These are phyloP conservation scores for Hippocampus kuda DNA, from an alignment of 2,797 vertebrate species.

Conservation along the genomic window DNA sequence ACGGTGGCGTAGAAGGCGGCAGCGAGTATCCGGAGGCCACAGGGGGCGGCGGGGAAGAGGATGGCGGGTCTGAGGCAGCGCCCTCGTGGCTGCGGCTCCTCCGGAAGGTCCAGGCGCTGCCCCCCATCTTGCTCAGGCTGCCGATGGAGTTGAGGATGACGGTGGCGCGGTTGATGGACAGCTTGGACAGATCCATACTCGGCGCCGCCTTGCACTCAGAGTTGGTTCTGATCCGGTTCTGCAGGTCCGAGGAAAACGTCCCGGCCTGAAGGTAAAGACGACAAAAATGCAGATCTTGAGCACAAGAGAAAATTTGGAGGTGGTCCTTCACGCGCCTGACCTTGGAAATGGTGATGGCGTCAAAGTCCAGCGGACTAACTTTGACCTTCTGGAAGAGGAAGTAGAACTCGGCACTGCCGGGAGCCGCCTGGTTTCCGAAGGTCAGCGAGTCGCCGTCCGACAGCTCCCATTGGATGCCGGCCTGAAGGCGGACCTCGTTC, in stretches of 20 bases:
- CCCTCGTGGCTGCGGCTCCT: constrained; percentile 56
- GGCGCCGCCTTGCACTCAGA: constrained; percentile 53
- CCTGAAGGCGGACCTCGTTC: constrained; percentile 76
- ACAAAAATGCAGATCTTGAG: not conserved
- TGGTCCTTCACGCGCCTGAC: constrained; percentile 15
- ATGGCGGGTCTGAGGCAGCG: constrained; percentile 39
- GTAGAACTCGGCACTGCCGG: constrained; percentile 74
- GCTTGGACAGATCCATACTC: constrained; percentile 61
- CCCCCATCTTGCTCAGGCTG: constrained; percentile 82
- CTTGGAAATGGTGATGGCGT: constrained; percentile 81
- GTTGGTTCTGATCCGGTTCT: constrained; percentile 70
- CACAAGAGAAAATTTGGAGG: not conserved
- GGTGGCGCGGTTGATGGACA: constrained; percentile 71
- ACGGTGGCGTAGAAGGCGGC: constrained; percentile 53
- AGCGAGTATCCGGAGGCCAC: constrained; percentile 25
- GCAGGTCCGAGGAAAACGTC: constrained; percentile 69
- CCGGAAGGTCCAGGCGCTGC: constrained; percentile 76
- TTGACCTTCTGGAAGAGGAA: constrained; percentile 89
- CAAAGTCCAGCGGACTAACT: constrained; percentile 82
- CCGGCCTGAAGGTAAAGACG: constrained; percentile 46
- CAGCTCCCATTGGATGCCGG: constrained; percentile 70
- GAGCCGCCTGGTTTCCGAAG: constrained; percentile 66
- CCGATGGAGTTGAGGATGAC: constrained; percentile 89
- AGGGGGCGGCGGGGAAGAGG: constrained; percentile 43
- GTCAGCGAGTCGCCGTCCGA: constrained; percentile 79